Evolutionary conservation across 2,113 vertebrate species (phyloP).

Genomic region (Vicugna pacos): DNA sequence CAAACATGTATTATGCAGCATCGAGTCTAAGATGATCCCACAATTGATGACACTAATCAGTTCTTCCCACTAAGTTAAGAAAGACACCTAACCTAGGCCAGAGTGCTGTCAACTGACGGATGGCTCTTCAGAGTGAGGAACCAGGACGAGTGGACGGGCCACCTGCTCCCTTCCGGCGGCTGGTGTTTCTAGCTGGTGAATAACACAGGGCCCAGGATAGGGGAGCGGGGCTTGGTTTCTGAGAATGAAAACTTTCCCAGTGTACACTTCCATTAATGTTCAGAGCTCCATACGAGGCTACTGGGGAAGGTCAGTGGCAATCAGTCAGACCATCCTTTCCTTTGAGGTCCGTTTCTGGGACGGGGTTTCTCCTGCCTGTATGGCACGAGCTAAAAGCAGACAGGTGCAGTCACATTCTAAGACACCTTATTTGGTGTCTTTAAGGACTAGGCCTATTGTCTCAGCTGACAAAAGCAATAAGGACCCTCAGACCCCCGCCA

Average conservation of each 20-base stretch:
- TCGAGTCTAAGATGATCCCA: background rate
- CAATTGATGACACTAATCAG: background rate
- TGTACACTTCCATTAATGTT: conserved; percentile 60
- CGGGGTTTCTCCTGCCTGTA: conserved; percentile 47
- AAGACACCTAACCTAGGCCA: background rate
- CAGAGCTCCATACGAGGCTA: conserved; percentile 18
- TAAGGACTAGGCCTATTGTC: conserved; percentile 80
- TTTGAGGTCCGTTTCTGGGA: conserved; percentile 62
- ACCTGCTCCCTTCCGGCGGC: background rate
- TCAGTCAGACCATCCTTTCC: background rate
- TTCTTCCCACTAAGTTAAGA: conserved; percentile 31
- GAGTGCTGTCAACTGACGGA: background rate
- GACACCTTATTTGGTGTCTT: conserved; percentile 81
- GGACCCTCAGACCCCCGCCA: conserved; percentile 70
- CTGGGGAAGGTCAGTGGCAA: conserved; percentile 32
- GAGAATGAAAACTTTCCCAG: conserved; percentile 47
- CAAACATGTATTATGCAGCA: background rate
- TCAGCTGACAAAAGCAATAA: conserved; percentile 75
- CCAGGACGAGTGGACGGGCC: background rate
- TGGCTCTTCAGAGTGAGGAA: background rate
- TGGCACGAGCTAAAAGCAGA: conserved; percentile 77
- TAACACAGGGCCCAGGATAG: background rate
- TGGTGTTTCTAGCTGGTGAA: background rate
- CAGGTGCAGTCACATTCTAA: conserved; percentile 84
- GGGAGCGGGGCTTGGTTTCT: background rate